Percentiles rank a stretch among this genome's conserved stretches.
Conservation (phyloP, 92 coral and sea anemone species). For the Nematostella vectensis region DNA sequence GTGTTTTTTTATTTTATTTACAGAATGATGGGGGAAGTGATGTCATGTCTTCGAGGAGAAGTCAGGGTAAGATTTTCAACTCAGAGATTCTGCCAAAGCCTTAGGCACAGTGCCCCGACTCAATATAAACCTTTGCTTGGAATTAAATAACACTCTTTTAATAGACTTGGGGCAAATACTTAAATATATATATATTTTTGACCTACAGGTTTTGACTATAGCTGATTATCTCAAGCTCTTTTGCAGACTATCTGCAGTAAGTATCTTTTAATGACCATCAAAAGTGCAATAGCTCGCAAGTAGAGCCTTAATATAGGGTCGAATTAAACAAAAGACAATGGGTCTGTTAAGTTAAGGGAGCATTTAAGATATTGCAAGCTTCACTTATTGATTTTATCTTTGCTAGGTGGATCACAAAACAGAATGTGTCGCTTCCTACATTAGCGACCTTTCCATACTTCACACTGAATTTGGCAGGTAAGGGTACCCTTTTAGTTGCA, state of each 20-base stretch:
- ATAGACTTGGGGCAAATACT: too few species aligned
- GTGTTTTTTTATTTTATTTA: slow-evolving; percentile 6
- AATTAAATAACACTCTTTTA: neutral
- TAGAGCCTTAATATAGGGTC: too few species aligned
- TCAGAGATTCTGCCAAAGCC: neutral
- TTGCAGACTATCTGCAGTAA: slow-evolving; percentile 78
- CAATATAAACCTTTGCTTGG: neutral
- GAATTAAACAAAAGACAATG: too few species aligned
- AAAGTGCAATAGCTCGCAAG: too few species aligned
- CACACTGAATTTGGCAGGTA: slow-evolving; percentile 86
- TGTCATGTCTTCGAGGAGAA: slow-evolving; percentile 89
- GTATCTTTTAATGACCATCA: too few species aligned
- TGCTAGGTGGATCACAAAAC: slow-evolving; percentile 64
- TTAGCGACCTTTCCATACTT: slow-evolving; percentile 79
- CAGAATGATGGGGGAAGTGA: slow-evolving; percentile 99
- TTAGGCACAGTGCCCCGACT: neutral
- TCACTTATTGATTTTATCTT: too few species aligned
- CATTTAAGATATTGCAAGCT: too few species aligned
- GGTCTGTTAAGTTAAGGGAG: too few species aligned
- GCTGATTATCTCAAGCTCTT: slow-evolving; percentile 82
- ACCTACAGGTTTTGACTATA: slow-evolving; percentile 68
- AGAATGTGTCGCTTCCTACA: slow-evolving; percentile 76
- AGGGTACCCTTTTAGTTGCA: too few species aligned
- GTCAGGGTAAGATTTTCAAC: slow-evolving; percentile 53
- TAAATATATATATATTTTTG: too few species aligned